Percentiles rank a stretch among this genome's conserved stretches.
Conservation (phyloP, 2,113 vertebrate genomes). For the Mixornis gularis region DNA sequence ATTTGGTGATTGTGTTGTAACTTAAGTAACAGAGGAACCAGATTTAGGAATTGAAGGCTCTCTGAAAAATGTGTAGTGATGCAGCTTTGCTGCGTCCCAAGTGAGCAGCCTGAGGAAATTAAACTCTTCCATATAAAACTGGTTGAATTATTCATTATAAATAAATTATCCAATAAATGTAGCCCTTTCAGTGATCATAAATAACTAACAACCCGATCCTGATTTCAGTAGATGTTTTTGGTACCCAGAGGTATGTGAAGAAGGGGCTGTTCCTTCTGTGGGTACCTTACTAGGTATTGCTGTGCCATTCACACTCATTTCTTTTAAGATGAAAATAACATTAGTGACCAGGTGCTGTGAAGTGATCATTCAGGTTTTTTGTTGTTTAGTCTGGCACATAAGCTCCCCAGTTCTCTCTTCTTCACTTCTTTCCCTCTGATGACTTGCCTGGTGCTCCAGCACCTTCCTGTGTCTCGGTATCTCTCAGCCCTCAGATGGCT, state of each 20-base stretch:
- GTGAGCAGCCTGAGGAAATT: background rate
- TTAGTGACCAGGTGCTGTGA: background rate
- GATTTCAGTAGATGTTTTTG: background rate
- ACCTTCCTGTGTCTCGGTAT: background rate
- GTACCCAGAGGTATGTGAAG: background rate
- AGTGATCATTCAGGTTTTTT: accelerated
- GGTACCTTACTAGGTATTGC: background rate
- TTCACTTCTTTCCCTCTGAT: background rate
- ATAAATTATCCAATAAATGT: background rate
- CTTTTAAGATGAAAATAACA: background rate
- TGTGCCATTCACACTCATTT: accelerated
- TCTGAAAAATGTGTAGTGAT: background rate
- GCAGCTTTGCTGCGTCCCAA: background rate
- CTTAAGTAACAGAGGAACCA: background rate
- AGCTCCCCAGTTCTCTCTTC: background rate
- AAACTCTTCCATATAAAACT: background rate
- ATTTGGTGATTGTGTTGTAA: background rate
- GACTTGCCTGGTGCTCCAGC: accelerated
- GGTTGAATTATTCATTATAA: background rate
- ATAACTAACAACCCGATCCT: background rate
- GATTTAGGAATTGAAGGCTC: background rate
- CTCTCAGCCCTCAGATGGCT: background rate
- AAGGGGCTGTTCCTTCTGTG: background rate
- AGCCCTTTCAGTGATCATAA: background rate
- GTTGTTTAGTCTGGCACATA: background rate